Evolutionary conservation across 1,140 invertebrate species (phyloP), one percentile per base, ranked within the genome.

Genomic region (Mactra quadrangularis): DNA sequence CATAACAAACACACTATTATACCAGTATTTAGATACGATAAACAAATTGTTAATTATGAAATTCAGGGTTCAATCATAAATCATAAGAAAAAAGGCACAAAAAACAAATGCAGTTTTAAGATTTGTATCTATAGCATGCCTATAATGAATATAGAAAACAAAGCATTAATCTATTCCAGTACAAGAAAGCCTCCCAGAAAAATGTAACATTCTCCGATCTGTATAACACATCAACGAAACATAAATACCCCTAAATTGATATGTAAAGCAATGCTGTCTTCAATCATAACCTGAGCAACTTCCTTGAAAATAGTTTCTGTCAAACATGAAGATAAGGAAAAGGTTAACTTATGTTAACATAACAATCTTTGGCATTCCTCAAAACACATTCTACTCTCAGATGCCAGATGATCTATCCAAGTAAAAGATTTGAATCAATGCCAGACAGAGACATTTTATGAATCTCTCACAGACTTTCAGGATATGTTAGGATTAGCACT

Each of bases 261-360:
- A 31, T 50, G 45, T 68, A 47, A 68, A 68, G 13, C 41, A 50
- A 19, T 19, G 29, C 25, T 27, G 29, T 68, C 64, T 68, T 68
- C 64, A 50, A 45, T 68, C 64, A 66, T 66, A 66, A 17, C 17
- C n/a, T 22, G 22, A 29, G 31, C 47, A 11, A 15, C n/a, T 50
- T n/a, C 64, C 19, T 50, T 2, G 41, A 68, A 68, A 68, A 68
- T 68, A 47, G 41, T 50, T 68, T 68, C 64, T 68, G 64, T 68
- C 64, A 68, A 68, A 68, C 64, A 22, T 2, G 41, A 38, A 47
- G 64, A 68, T 68, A 68, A 41, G 45, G 19, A 68, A 68, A 68
- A 68, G 64, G 64, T 68, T 68, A 68, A 68, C 64, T 50, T 50
- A 29, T 68, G 64, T 68, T 68, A 68, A 68, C 38, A 68, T 68